A percentile compares a stretch with the other conserved stretches of the same genome.
phyloP scores from a whole-genome alignment of 2,113 vertebrate genomes.

The Gymnarchus niloticus region DNA sequence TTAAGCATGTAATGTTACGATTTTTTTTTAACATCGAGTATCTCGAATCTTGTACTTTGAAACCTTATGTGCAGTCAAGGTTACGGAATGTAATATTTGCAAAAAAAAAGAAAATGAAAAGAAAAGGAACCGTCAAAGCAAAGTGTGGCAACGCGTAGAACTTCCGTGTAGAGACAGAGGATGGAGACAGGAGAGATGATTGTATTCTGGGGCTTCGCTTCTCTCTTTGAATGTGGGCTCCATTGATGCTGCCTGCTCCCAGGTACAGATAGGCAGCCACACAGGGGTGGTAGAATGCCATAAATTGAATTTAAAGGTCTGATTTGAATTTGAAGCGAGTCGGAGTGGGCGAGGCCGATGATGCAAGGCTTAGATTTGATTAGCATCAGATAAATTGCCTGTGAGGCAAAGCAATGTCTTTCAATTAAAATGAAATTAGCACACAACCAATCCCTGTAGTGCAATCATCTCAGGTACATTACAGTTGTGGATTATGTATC shows the following conservation, averaged over 20 bases:
- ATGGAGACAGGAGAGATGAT: background rate
- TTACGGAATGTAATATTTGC: background rate
- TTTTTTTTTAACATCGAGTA: background rate
- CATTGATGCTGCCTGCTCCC: background rate
- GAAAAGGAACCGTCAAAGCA: too few species aligned
- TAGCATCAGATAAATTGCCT: constrained; percentile 28
- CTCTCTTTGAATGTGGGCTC: background rate
- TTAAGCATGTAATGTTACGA: background rate
- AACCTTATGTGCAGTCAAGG: background rate
- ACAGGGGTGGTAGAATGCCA: background rate
- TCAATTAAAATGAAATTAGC: constrained; percentile 35
- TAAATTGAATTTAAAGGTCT: constrained; percentile 20
- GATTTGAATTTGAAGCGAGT: constrained; percentile 26
- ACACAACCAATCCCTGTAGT: constrained; percentile 4
- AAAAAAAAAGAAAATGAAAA: too few species aligned
- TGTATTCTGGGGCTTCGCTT: background rate
- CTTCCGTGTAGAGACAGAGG: background rate
- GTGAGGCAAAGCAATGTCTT: constrained; percentile 25
- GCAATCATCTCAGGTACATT: constrained; percentile 16
- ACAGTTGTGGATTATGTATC: constrained; percentile 14
- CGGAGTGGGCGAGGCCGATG: background rate
- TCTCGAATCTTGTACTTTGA: background rate
- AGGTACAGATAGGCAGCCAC: background rate
- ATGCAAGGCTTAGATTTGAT: constrained; percentile 16
- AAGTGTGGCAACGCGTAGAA: background rate